Evolutionary conservation across 2,888 invertebrate species (phyloP).

Genomic region (Magallana nippona): DNA sequence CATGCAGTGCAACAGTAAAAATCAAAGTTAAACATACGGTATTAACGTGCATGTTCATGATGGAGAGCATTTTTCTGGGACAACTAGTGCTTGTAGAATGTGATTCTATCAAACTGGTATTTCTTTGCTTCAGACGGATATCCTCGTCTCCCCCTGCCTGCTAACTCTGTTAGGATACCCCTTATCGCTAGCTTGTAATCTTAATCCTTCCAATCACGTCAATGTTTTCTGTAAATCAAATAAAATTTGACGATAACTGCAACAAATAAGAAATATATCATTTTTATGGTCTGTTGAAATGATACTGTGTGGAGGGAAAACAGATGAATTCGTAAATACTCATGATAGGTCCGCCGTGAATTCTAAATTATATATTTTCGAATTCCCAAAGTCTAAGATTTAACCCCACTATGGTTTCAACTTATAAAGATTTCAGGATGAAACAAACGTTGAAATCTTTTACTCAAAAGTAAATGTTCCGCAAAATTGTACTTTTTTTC

Average conservation of each 20-base stretch:
- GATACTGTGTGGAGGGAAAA: not conserved
- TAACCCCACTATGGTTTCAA: no score
- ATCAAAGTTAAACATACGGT: not conserved
- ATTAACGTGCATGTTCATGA: not conserved
- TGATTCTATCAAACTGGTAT: not conserved
- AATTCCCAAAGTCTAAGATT: no score
- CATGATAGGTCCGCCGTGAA: not conserved
- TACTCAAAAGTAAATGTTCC: no score
- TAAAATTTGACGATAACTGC: constrained; percentile 20
- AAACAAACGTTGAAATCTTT: no score
- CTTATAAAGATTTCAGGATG: no score
- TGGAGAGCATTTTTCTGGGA: not conserved
- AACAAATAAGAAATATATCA: constrained; percentile 31
- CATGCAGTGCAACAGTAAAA: no score
- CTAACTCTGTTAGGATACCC: not conserved
- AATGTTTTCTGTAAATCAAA: constrained; percentile 23
- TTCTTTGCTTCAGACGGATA: not conserved
- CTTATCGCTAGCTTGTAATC: constrained; percentile 24
- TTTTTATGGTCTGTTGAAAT: constrained; percentile 26
- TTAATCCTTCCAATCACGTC: constrained; percentile 6
- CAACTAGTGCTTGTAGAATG: not conserved
- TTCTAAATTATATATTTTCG: no score
- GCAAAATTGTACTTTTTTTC: no score
- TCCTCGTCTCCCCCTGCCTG: not conserved
- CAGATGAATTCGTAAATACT: not conserved